These are phyloP conservation scores for Elgaria multicarinata DNA, from an alignment of 2,113 vertebrate species.

Conservation along the genomic window DNA sequence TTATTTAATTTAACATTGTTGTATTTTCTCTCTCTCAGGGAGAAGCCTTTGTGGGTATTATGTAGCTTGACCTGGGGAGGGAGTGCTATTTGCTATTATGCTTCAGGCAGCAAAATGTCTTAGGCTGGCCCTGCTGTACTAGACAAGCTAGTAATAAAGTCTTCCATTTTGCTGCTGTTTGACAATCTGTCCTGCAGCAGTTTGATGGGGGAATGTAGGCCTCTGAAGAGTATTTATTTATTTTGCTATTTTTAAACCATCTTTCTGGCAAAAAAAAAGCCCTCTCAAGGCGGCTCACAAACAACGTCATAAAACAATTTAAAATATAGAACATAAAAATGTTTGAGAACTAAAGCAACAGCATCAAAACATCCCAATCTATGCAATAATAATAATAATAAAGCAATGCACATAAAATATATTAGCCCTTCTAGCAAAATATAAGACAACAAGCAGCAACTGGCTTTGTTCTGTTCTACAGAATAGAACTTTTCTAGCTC, in stretches of 20 bases:
- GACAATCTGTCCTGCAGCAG: constrained; percentile 44
- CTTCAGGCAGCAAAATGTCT: not conserved
- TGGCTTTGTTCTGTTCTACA: constrained; percentile 35
- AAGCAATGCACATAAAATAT: not conserved
- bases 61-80: not conserved
- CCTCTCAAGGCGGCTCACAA: not conserved
- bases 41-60: not conserved
- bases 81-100: not conserved
- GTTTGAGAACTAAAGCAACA: not conserved
- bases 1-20: not conserved
- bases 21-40: not conserved
- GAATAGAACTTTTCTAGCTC: constrained; percentile 58
- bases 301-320: not conserved
- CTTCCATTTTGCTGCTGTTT: constrained; percentile 56
- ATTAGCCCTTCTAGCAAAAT: too few relatives aligned
- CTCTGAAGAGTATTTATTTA: constrained; percentile 17
- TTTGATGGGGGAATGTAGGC: constrained; percentile 39
- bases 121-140: not conserved
- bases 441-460: too few relatives aligned
- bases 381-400: too few relatives aligned
- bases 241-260: not conserved
- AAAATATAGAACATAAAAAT: not conserved
- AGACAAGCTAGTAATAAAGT: constrained; percentile 30
- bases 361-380: not conserved
- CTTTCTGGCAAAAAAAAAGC: not conserved